These are phyloP conservation scores for Copidosoma aretas DNA, from an alignment of 2,888 invertebrate species.

Conservation along the genomic window DNA sequence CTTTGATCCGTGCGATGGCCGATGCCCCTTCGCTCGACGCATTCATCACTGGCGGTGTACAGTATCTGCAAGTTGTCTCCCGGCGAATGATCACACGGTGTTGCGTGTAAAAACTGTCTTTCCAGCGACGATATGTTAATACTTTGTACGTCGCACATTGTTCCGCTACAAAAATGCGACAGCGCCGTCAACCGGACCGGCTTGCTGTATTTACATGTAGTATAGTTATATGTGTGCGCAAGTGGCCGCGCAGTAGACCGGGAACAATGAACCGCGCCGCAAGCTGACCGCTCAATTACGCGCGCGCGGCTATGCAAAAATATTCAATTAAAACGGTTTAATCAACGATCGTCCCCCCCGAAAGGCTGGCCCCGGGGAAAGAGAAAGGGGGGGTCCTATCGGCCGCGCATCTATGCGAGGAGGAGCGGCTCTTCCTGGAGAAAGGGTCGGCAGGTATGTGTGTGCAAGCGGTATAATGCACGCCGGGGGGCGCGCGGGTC, in stretches of 20 bases:
- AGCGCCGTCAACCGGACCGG: not conserved
- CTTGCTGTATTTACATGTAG: not conserved
- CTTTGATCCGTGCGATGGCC: no score
- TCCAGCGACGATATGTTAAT: not conserved
- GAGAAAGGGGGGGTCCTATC: not conserved
- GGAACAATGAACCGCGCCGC: not conserved
- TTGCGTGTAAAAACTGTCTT: no score
- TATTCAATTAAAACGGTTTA: not conserved
- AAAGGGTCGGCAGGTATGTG: not conserved
- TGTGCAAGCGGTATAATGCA: no score
- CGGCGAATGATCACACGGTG: no score
- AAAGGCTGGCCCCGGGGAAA: not conserved
- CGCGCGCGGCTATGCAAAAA: not conserved
- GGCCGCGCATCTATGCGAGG: no score
- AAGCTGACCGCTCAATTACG: not conserved
- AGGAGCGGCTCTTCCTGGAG: not conserved
- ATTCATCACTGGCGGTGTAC: no score
- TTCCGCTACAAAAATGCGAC: not conserved
- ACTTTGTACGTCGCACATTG: not conserved
- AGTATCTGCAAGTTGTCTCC: no score
- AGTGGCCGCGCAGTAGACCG: not conserved
- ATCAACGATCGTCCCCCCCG: slow-evolving; percentile 2
- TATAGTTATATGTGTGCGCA: not conserved
- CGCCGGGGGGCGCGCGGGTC: slow-evolving; percentile 2
- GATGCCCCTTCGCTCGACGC: no score